phyloP scores from a whole-genome alignment of 2,113 vertebrate genomes.

The Malurus alboscapulatus region DNA sequence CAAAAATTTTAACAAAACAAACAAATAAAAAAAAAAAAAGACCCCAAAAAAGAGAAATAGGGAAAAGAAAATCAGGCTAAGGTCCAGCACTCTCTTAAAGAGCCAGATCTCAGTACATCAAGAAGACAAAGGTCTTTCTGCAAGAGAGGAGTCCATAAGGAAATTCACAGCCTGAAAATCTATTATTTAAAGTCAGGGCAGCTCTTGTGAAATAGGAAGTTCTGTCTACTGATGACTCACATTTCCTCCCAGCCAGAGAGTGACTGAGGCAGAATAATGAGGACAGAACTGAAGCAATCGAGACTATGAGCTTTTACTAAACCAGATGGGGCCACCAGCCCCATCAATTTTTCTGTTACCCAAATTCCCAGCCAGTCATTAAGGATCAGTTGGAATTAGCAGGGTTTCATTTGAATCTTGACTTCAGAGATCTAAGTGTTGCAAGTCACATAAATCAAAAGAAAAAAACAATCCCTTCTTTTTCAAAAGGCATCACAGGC shows the following conservation, averaged over 20 bases:
- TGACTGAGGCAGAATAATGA: background rate
- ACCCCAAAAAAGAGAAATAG: background rate
- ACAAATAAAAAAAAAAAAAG: background rate
- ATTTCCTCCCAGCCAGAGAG: background rate
- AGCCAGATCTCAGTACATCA: background rate
- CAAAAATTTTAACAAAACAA: background rate
- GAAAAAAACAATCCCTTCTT: background rate
- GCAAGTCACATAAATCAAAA: background rate
- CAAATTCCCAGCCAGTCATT: background rate
- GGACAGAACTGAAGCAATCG: background rate
- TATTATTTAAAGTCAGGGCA: background rate
- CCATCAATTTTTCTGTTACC: background rate
- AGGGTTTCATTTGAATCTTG: background rate
- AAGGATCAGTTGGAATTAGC: background rate
- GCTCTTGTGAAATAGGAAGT: background rate
- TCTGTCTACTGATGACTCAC: background rate
- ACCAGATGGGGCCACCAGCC: background rate
- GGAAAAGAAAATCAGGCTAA: background rate
- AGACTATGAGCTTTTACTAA: background rate
- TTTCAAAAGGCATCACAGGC: background rate
- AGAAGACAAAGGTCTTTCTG: background rate
- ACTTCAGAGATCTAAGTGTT: background rate
- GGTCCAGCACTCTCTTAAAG: background rate
- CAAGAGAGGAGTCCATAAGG: background rate
- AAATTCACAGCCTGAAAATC: background rate